Evolutionary conservation across 2,888 invertebrate species (phyloP).

Genomic region (Meiosimyza decipiens): DNA sequence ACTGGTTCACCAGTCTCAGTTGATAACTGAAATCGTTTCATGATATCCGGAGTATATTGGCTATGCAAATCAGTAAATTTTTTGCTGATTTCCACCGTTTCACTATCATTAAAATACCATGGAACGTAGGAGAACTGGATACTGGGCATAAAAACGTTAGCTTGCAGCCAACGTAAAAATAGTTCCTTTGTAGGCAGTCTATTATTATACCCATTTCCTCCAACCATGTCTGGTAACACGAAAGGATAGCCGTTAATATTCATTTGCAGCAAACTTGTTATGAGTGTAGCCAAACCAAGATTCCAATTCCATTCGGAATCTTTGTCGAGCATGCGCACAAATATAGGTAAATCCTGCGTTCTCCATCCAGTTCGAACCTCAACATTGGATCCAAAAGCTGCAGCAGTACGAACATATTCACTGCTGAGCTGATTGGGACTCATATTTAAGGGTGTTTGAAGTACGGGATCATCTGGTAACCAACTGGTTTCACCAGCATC

Average conservation of each 20-base stretch:
- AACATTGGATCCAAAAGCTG: constrained; percentile 71
- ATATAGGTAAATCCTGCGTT: constrained; percentile 75
- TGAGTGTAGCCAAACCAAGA: constrained; percentile 76
- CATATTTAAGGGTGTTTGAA: constrained; percentile 69
- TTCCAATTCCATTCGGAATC: constrained; percentile 74
- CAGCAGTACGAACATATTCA: constrained; percentile 69
- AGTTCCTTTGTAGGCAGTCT: constrained; percentile 71
- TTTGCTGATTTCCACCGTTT: constrained; percentile 73
- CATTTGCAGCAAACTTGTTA: constrained; percentile 70
- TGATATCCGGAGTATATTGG: constrained; percentile 72
- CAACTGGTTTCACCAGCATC: constrained; percentile 80
- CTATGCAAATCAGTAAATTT: constrained; percentile 76
- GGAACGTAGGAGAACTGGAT: constrained; percentile 83
- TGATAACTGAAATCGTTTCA: constrained; percentile 72
- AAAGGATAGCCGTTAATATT: constrained; percentile 70
- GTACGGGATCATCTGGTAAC: constrained; percentile 71
- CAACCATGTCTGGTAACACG: constrained; percentile 83
- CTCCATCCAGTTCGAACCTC: constrained; percentile 76
- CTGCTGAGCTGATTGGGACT: constrained; percentile 66
- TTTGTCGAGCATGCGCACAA: constrained; percentile 81
- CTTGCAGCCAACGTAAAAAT: constrained; percentile 76
- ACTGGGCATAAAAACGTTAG: constrained; percentile 71
- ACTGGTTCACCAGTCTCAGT: constrained; percentile 76
- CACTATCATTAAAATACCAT: constrained; percentile 74
- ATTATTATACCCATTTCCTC: constrained; percentile 72